Conservation (phyloP, 2,797 vertebrate genomes). For the Peromyscus nudipes region DNA sequence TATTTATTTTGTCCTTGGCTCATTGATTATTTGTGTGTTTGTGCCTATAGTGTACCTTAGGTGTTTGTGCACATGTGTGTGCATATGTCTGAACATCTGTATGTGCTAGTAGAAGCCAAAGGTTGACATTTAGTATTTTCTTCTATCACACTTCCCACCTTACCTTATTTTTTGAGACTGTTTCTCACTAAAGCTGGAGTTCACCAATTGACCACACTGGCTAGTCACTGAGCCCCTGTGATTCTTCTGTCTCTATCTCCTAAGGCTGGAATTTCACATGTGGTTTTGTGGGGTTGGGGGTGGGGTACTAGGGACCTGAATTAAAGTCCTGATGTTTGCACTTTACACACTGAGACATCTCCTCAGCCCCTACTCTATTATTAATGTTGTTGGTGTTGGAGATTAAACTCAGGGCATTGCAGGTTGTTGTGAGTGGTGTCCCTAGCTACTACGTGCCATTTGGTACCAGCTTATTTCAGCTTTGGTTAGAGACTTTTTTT, state of each 20-base stretch:
- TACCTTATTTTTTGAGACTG: background rate
- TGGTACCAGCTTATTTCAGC: background rate
- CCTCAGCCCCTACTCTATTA: background rate
- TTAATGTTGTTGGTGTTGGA: background rate
- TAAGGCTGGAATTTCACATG: background rate
- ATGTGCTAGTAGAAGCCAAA: background rate
- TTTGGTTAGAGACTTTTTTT: background rate
- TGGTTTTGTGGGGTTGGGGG: no score
- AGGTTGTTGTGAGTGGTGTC: background rate
- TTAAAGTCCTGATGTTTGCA: background rate
- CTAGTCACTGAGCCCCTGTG: background rate
- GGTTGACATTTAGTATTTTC: background rate
- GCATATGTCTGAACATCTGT: background rate
- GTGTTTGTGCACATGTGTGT: background rate
- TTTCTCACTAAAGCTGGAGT: background rate
- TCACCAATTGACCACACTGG: background rate
- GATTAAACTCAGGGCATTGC: background rate
- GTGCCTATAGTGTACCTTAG: background rate
- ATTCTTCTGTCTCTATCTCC: background rate
- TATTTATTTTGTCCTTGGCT: background rate
- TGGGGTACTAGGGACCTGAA: background rate
- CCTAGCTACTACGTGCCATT: background rate
- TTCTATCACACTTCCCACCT: background rate
- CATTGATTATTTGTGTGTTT: background rate
- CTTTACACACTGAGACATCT: background rate